These are phyloP conservation scores for Arion vulgaris DNA, from an alignment of 1,140 invertebrate species.

Conservation along the genomic window DNA sequence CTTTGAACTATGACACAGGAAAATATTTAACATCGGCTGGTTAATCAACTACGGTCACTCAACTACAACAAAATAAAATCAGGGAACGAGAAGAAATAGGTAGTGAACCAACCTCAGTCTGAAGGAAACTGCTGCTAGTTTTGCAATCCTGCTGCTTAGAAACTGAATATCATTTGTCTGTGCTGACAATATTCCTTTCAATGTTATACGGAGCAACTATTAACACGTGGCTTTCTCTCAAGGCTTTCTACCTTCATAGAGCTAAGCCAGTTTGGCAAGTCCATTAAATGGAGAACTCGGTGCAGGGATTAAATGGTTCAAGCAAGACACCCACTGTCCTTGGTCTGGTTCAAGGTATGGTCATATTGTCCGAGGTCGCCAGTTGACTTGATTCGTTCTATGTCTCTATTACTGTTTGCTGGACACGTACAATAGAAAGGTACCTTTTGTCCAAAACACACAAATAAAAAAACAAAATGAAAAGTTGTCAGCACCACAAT, in stretches of 20 bases:
- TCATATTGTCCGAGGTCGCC: not conserved
- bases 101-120: too few relatives aligned
- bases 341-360: not conserved
- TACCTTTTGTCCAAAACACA: not conserved
- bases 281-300: not conserved
- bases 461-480: not conserved
- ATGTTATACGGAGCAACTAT: not conserved
- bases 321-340: not conserved
- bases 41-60: not conserved
- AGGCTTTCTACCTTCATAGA: not conserved
- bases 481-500: not conserved
- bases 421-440: not conserved
- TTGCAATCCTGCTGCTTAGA: not conserved
- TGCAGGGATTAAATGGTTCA: constrained; percentile 6
- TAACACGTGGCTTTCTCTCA: not conserved
- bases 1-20: not conserved
- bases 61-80: not conserved
- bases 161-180: not conserved
- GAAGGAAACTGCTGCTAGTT: too few relatives aligned
- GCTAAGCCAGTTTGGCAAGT: not conserved
- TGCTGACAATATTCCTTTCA: not conserved
- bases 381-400: not conserved
- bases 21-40: not conserved
- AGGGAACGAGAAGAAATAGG: too few relatives aligned
- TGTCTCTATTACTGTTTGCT: not conserved